These are phyloP conservation scores for Ennomos erosarius DNA, from an alignment of 2,888 invertebrate species.

Conservation along the genomic window DNA sequence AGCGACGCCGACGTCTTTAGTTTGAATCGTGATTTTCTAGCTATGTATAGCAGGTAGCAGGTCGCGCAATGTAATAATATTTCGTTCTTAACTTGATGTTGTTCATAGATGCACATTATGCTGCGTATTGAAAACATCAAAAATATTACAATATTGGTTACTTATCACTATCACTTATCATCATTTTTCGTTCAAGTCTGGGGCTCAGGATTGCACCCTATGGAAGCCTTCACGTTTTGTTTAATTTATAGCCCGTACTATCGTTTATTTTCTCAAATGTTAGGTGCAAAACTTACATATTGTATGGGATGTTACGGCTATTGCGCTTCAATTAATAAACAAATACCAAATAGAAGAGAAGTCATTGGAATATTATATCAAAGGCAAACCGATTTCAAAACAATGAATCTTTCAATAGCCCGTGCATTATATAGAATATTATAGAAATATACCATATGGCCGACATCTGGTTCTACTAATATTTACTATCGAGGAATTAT, in stretches of 20 bases:
- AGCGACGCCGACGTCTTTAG: too few species aligned
- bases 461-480: constrained; percentile 26
- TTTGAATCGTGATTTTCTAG: too few species aligned
- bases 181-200: constrained; percentile 1
- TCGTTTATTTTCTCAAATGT: neutral
- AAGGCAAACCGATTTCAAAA: constrained; percentile 27
- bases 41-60: too few species aligned
- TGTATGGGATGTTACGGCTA: too few species aligned
- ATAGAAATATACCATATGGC: constrained; percentile 30
- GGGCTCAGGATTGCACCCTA: constrained; percentile 6
- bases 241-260: neutral
- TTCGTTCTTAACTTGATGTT: too few species aligned
- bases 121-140: too few species aligned
- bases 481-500: constrained; percentile 6
- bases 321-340: constrained; percentile 7
- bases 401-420: constrained; percentile 31
- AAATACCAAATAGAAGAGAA: constrained; percentile 11
- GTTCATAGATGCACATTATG: too few species aligned
- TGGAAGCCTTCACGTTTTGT: neutral
- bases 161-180: neutral
- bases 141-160: too few species aligned
- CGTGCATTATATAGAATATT: constrained; percentile 15
- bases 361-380: constrained; percentile 16
- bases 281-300: too few species aligned
- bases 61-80: too few species aligned